These are phyloP conservation scores for Aporophyla lueneburgensis DNA, from an alignment of 2,888 invertebrate genomes.

Conservation along the genomic window DNA sequence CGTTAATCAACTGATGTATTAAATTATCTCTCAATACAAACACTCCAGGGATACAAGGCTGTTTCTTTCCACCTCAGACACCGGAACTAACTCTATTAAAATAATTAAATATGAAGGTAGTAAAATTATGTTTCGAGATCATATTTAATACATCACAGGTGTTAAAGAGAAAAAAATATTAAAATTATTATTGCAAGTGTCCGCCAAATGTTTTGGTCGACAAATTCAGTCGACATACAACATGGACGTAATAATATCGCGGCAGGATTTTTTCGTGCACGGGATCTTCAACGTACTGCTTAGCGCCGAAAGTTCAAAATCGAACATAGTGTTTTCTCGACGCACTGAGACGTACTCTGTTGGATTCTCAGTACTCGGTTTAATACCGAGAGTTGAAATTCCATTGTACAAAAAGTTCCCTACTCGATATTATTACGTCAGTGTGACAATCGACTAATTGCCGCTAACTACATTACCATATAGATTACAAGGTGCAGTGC, in stretches of 20 bases:
- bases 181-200: constrained; percentile 71
- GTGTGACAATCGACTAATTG: not conserved
- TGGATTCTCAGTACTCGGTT: no score
- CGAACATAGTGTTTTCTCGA: no score
- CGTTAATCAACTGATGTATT: constrained; percentile 86
- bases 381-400: no score
- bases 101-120: constrained; percentile 89
- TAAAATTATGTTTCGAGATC: constrained; percentile 92
- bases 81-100: constrained; percentile 82
- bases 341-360: no score
- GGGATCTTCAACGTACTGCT: no score
- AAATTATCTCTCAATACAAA: constrained; percentile 86
- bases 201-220: constrained; percentile 48
- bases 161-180: constrained; percentile 87
- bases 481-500: constrained; percentile 2
- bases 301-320: no score
- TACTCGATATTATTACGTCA: no score
- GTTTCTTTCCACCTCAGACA: constrained; percentile 68
- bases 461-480: constrained; percentile 16
- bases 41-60: constrained; percentile 80
- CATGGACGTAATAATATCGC: no score
- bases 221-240: constrained; percentile 5
- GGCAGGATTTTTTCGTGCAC: no score
- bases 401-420: no score
- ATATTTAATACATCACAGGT: constrained; percentile 93